Base-by-base conservation (phyloP, 2,888 invertebrate species). In the Luperina nickerlii region DNA sequence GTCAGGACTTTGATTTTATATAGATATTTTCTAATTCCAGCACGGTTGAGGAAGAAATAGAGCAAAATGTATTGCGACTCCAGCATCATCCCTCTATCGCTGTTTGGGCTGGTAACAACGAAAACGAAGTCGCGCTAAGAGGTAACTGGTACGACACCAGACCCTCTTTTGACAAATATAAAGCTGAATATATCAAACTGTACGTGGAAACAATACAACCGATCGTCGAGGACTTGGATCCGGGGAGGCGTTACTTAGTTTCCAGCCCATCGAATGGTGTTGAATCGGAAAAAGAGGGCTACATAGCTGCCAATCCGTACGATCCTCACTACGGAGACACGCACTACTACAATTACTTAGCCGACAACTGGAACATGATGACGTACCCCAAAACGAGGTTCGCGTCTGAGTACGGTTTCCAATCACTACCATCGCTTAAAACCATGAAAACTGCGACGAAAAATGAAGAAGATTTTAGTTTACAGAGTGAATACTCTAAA, bases 21-120 rank as follows among this genome's bases (percentile, higher is more conserved):
- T 38, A 38, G 38, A 11, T 32, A 27, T 57, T 42, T 27, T 38
- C 8, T 20, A 13, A 54, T 87, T 84, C 0, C 73, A 85, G 85
- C 20, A 74, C 97, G 5, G 99, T 99, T 0, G 94, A 95, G 71
- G 93, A 95, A 11, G 99, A 99, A 97, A 97, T 99, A 57, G 96
- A 96, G 42, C 98, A 99, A 92, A 99, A 99, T 95, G 98, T 99
- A 1, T 97, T 98, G 79, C 97, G 99, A 72, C 96, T 99, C 18
- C 98, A 98, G 85, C 97, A 98, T 91, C 99, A 99, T 94, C 97
- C 99, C 0, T 98, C 98, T 73, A 97, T 99, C 63, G 98, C 98
- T 0, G 90, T 99, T 0, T 99, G 99, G 98, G 98, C 99, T n/a
- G 99, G 98, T 8, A 99, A 99, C 94, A 99, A 99, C 93, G 99